phyloP scores from a whole-genome alignment of 2,888 invertebrate species.

The Dryobota labecula region DNA sequence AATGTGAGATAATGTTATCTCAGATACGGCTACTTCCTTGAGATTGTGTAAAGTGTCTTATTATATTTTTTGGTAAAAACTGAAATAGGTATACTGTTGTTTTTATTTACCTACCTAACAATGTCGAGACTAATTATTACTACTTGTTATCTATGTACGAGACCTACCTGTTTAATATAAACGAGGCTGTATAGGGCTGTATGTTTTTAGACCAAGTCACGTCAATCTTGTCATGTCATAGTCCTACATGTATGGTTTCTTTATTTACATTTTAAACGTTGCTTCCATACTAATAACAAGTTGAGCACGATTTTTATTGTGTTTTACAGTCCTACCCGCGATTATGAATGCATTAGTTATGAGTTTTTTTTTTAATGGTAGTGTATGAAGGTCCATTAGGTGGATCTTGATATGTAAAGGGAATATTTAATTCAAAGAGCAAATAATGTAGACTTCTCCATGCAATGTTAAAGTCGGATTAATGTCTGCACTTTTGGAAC shows the following conservation, averaged over 20 bases:
- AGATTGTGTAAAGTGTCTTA: conserved; percentile 16
- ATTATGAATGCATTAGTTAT: conserved; percentile 50
- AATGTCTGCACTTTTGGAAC: too few relatives aligned
- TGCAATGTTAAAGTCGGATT: too few relatives aligned
- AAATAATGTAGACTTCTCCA: neutral
- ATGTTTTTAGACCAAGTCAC: conserved; percentile 1
- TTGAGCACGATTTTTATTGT: neutral
- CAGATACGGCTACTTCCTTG: conserved; percentile 32
- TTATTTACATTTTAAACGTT: conserved; percentile 46
- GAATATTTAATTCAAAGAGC: neutral
- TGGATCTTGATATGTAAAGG: neutral
- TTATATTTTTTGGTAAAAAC: neutral
- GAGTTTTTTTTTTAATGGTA: neutral
- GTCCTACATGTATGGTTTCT: conserved; percentile 10
- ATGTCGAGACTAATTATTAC: neutral
- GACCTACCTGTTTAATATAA: neutral
- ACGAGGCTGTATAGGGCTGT: neutral
- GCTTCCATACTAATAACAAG: conserved; percentile 32
- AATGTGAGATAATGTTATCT: conserved; percentile 37
- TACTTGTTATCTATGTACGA: neutral
- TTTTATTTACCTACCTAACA: neutral
- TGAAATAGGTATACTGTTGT: neutral
- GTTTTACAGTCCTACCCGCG: neutral
- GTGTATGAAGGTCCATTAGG: conserved; percentile 13
- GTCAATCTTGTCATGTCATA: conserved; percentile 21